Conservation (phyloP, 2,888 invertebrate genomes). For the Chymomyza procnemis region DNA sequence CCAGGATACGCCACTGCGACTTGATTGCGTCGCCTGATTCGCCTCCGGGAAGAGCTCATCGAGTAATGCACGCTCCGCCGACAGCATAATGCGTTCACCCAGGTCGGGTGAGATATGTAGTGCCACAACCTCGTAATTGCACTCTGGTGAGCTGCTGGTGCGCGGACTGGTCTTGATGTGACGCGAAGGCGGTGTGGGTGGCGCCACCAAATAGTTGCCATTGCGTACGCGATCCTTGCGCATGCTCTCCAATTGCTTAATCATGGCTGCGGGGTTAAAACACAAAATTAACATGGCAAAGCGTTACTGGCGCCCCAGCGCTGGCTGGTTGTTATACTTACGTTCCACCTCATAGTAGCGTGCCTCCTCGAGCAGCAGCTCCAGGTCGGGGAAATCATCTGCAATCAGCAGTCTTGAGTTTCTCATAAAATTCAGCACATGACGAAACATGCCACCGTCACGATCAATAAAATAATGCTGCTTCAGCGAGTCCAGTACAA, state of each 20-base stretch:
- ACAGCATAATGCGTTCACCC: slow-evolving; percentile 89
- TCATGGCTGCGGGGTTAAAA: slow-evolving; percentile 81
- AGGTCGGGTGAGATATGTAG: slow-evolving; percentile 86
- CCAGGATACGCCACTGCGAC: slow-evolving; percentile 88
- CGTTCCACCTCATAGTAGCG: slow-evolving; percentile 92
- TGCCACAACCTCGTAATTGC: slow-evolving; percentile 88
- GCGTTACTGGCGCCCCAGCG: not conserved
- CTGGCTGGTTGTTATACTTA: slow-evolving; percentile 80
- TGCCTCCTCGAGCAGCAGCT: slow-evolving; percentile 93
- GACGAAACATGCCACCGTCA: slow-evolving; percentile 98
- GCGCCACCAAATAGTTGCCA: slow-evolving; percentile 79
- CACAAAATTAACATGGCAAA: not conserved
- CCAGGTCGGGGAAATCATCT: slow-evolving; percentile 90
- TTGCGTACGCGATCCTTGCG: slow-evolving; percentile 85
- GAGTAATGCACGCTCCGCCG: slow-evolving; percentile 87
- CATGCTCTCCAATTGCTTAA: slow-evolving; percentile 85
- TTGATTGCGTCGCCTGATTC: slow-evolving; percentile 87
- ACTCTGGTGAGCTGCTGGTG: slow-evolving; percentile 71
- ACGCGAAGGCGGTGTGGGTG: slow-evolving; percentile 77
- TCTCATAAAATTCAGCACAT: slow-evolving; percentile 97
- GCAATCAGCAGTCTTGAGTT: slow-evolving; percentile 93
- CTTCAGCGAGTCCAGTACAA: slow-evolving; percentile 95
- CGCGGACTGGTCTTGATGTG: slow-evolving; percentile 73
- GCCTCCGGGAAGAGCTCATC: slow-evolving; percentile 89
- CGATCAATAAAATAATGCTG: slow-evolving; percentile 99